phyloP scores from a whole-genome alignment of 1,140 invertebrate genomes.

The Formica selysi region DNA sequence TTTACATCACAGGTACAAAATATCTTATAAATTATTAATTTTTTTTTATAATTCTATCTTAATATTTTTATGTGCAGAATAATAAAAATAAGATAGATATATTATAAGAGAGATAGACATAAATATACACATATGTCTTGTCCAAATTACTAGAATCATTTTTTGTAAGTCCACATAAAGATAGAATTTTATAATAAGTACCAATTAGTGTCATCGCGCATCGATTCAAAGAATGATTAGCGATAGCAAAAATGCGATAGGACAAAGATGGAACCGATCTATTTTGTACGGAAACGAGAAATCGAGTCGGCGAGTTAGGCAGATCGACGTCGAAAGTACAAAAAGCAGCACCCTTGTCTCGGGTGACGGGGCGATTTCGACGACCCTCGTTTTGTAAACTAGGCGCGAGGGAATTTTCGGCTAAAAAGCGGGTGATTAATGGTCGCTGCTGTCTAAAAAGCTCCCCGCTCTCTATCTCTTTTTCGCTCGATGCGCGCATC shows the following conservation, averaged over 20 bases:
- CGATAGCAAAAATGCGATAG: constrained; percentile 29
- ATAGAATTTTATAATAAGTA: constrained; percentile 27
- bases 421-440: constrained; percentile 86
- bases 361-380: constrained; percentile 84
- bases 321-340: constrained; percentile 68
- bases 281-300: constrained; percentile 59
- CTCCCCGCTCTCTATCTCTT: constrained; percentile 59
- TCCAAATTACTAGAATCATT: not conserved
- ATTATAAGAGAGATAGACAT: not conserved
- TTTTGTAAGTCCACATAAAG: constrained; percentile 7
- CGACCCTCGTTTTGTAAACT: constrained; percentile 85
- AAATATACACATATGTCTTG: not conserved
- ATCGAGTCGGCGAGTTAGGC: constrained; percentile 61
- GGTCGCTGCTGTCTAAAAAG: constrained; percentile 80
- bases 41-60: too few species aligned
- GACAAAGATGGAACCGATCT: constrained; percentile 48
- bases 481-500: constrained; percentile 55
- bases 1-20: too few species aligned
- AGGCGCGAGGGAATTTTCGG: constrained; percentile 85
- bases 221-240: constrained; percentile 17
- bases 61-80: too few species aligned
- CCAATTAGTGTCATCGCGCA: constrained; percentile 16
- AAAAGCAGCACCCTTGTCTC: constrained; percentile 81
- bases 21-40: too few species aligned
- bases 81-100: too few species aligned